A percentile compares a stretch with the other conserved stretches of the same genome.
Conservation (phyloP, 2,797 vertebrate species). For the Ctenopoma kingsleyae region DNA sequence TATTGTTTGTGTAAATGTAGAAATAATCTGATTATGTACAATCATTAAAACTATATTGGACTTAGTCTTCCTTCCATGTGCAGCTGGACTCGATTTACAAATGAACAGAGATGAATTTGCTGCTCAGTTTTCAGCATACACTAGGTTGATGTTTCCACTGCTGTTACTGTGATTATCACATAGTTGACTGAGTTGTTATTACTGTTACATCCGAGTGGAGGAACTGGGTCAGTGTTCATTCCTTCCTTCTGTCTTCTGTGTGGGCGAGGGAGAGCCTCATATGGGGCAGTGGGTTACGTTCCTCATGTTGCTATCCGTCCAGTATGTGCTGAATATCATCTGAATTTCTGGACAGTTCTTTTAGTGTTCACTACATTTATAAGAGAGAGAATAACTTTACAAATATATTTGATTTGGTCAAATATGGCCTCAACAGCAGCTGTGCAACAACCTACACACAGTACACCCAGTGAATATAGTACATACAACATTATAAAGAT, state of each 20-base stretch:
- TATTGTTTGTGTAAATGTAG: not conserved
- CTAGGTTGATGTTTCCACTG: conserved; percentile 40
- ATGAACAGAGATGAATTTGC: conserved; percentile 5
- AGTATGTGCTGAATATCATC: conserved; percentile 14
- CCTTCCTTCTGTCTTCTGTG: conserved; percentile 54
- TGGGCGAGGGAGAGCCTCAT: conserved; percentile 33
- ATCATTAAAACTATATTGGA: not conserved
- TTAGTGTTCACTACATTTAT: not conserved
- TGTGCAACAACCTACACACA: not conserved
- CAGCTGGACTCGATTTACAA: conserved; percentile 30
- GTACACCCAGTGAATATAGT: not conserved
- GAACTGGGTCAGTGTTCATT: conserved; percentile 66
- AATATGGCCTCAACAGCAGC: too few relatives aligned
- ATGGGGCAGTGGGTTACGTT: conserved; percentile 47
- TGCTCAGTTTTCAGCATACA: conserved; percentile 25
- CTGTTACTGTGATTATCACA: conserved; percentile 54
- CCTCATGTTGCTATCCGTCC: conserved; percentile 7
- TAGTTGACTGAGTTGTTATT: conserved; percentile 45
- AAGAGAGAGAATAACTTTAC: not conserved
- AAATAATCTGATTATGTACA: not conserved
- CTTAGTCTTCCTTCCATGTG: not conserved
- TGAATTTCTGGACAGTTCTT: not conserved
- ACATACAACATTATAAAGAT: not conserved
- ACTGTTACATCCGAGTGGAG: conserved; percentile 41
- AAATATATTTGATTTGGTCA: not conserved